Evolutionary conservation across 2,888 invertebrate species (phyloP).

Genomic region (Thymelicus sylvestris): DNA sequence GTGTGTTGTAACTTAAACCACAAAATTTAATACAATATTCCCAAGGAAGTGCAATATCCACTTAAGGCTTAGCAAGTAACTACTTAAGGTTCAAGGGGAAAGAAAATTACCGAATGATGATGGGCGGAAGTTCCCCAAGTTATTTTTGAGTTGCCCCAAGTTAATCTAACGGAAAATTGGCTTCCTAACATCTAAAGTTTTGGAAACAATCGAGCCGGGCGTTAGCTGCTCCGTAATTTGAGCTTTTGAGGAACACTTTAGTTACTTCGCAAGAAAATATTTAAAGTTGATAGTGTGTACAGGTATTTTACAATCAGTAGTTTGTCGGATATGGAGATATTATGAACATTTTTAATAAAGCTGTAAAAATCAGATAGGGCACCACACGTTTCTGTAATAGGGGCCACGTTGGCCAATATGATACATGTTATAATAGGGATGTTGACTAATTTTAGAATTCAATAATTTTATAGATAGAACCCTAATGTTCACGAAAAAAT

Average conservation of each 20-base stretch:
- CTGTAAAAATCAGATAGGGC: too few relatives aligned
- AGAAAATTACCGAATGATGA: constrained; percentile 37
- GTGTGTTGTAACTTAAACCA: neutral
- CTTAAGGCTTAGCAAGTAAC: constrained; percentile 23
- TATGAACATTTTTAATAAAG: too few relatives aligned
- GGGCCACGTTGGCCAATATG: too few relatives aligned
- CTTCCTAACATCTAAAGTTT: constrained; percentile 38
- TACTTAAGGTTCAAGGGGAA: constrained; percentile 34
- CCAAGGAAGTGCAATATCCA: constrained; percentile 24
- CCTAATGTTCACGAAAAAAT: too few relatives aligned
- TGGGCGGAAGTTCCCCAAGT: constrained; percentile 34
- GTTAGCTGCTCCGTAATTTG: constrained; percentile 31
- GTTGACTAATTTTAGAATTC: too few relatives aligned
- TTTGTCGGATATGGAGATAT: neutral
- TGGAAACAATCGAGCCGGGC: constrained; percentile 34
- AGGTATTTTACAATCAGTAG: neutral
- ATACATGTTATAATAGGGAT: too few relatives aligned
- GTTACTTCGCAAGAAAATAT: neutral
- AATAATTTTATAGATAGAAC: too few relatives aligned
- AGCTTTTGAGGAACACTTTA: constrained; percentile 33
- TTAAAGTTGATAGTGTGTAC: neutral
- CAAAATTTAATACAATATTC: constrained; percentile 20
- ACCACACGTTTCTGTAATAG: too few relatives aligned
- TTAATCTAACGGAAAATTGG: constrained; percentile 39
- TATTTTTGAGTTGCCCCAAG: constrained; percentile 38